Evolutionary conservation across 37 sponge, comb jelly and placozoan species (phyloP).

Genomic region (Halichondria panicea): DNA sequence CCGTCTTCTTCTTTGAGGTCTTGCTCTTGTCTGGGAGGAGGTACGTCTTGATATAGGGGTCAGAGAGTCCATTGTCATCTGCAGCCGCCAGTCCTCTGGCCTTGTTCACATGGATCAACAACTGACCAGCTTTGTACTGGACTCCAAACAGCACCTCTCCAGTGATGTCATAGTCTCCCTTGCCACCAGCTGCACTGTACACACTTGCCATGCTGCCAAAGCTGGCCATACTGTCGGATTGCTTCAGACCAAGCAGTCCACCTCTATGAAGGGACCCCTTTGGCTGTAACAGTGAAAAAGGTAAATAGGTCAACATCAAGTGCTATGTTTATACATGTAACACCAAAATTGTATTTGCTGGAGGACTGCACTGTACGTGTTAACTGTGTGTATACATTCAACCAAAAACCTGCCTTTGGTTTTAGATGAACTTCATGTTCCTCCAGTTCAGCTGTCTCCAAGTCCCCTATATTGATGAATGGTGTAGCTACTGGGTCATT

Average conservation of each 20-base stretch:
- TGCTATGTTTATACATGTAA: no score
- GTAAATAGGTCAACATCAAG: no score
- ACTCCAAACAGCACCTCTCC: conserved; percentile 66
- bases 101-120: conserved; percentile 46
- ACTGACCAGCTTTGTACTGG: conserved; percentile 20
- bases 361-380: no score
- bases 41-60: conserved; percentile 73
- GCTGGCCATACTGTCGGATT: conserved; percentile 13
- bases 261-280: no score
- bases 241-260: conserved; percentile 8
- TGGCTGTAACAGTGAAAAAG: no score
- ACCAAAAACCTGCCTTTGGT: no score
- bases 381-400: no score
- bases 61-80: conserved; percentile 31
- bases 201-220: conserved; percentile 43
- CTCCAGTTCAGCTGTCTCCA: no score
- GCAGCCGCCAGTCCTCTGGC: conserved; percentile 53
- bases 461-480: no score
- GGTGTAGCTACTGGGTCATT: no score
- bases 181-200: conserved; percentile 57
- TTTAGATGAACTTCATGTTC: no score
- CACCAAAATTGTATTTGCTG: no score
- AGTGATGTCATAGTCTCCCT: conserved; percentile 57
- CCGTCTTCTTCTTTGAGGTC: conserved; percentile 63
- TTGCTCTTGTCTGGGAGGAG: conserved; percentile 70